Base-by-base conservation (phyloP, 1,140 invertebrate genomes). In the Spodoptera frugiperda region DNA sequence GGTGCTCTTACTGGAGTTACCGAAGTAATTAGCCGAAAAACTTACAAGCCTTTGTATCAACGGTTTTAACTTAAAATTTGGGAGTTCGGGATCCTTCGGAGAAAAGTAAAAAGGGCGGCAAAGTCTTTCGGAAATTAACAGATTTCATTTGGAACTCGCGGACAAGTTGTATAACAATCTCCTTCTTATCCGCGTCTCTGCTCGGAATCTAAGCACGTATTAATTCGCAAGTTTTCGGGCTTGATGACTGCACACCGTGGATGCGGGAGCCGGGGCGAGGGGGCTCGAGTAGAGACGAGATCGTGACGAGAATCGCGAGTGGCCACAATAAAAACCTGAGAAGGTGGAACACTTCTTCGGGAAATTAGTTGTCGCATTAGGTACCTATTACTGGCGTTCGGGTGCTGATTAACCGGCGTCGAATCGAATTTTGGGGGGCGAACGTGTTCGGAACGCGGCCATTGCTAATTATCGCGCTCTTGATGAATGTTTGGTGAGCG, bases 341-440 rank as follows among this genome's bases (percentile, higher is more conserved):
- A 73, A 59, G 71, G 54, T 73, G 82, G 81, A 87, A 80, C 83
- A 86, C 79, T 88, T 87, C 88, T 86, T 82, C 87, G 89, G 89
- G 90, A 91, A 92, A 92, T 92, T 92, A 91, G 87, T 89, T 92
- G 91, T 91, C 90, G 90, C 91, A 92, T 91, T 91, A 91, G 82
- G 84, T 89, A 84, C 78, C 86, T 88, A 91, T 91, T 90, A 91
- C 84, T 87, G 87, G 81, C 83, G 80, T 87, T 81, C 79, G 71
- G 75, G 54, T 76, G 71, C 81, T 88, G 86, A 88, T 89, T 86
- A 87, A 85, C 82, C 75, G 68, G 48, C 80, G 75, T 63, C 72
- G 76, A 78, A 83, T 83, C 82, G 83, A 86, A 72, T 81, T 74
- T 78, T 49, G 44, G 53, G 59, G 59, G 54, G 49, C 48, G 17